Percentiles rank a stretch among this genome's conserved stretches.
Evolutionary conservation across 2,113 vertebrate species (phyloP).

Genomic region (Fulmarus glacialis): DNA sequence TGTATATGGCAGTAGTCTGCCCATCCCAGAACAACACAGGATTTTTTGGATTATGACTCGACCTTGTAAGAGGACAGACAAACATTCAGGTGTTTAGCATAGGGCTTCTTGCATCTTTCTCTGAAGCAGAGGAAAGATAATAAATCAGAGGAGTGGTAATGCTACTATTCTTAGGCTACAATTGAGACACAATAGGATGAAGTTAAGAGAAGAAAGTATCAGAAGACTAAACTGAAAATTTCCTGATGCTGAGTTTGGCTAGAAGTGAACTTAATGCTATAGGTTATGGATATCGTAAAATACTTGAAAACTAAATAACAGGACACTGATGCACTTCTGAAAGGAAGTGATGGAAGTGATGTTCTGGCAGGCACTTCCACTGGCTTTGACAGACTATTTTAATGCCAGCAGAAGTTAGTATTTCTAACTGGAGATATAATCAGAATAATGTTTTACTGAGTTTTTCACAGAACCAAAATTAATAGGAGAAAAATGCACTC

Average conservation of each 20-base stretch:
- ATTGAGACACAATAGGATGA: not conserved
- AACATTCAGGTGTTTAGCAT: not conserved
- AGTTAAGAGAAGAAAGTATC: not conserved
- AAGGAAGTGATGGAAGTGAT: constrained; percentile 22
- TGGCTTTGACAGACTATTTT: constrained; percentile 2
- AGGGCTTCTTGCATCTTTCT: not conserved
- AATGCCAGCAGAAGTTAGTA: constrained; percentile 13
- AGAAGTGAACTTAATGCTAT: not conserved
- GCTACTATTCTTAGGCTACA: not conserved
- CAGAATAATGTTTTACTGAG: not conserved
- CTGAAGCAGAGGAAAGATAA: not conserved
- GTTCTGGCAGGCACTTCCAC: not conserved
- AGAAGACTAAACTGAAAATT: not conserved
- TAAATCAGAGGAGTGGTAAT: not conserved
- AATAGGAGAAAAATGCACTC: not conserved
- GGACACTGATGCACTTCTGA: not conserved
- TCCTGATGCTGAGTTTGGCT: not conserved
- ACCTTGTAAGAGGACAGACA: not conserved
- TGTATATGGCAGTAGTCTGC: not conserved
- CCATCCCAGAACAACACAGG: not conserved
- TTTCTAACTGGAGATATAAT: not conserved
- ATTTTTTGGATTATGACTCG: not conserved
- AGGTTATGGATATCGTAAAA: not conserved
- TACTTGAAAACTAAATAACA: constrained; percentile 7
- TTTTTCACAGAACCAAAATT: not conserved